Percentiles rank a stretch among this genome's conserved stretches.
phyloP scores from a whole-genome alignment of 2,888 invertebrate species.

The Pollenia griseotomentosa region DNA sequence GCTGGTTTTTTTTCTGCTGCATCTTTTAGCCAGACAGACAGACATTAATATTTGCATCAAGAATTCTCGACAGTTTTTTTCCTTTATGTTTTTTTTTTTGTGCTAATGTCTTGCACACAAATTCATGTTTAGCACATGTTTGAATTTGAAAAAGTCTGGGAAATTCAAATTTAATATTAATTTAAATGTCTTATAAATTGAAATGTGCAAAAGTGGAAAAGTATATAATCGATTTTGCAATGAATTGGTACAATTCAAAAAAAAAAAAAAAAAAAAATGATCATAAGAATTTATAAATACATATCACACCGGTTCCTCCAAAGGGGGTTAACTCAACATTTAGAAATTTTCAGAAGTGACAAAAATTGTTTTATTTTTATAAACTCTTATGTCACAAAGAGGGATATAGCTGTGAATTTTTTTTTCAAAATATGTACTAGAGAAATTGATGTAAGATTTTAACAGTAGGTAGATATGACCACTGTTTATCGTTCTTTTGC shows the following conservation, averaged over 20 bases:
- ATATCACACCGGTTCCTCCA: neutral
- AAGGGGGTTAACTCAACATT: too few species aligned
- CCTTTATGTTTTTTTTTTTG: conserved; percentile 21
- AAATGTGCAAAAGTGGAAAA: neutral
- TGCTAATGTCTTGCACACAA: conserved; percentile 15
- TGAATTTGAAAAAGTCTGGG: conserved; percentile 66
- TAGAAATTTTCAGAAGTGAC: too few species aligned
- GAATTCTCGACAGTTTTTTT: conserved; percentile 38
- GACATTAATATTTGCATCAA: conserved; percentile 49
- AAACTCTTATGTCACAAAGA: too few species aligned
- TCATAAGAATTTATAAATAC: neutral
- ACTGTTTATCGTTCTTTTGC: too few species aligned
- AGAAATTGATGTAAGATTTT: too few species aligned
- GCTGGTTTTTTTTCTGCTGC: neutral
- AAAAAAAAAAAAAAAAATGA: neutral
- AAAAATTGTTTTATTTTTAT: too few species aligned
- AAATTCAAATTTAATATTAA: conserved; percentile 28
- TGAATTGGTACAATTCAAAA: conserved; percentile 33
- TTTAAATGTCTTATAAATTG: conserved; percentile 3
- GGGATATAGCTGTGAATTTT: too few species aligned
- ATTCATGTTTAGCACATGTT: conserved; percentile 71
- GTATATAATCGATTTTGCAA: conserved; percentile 34
- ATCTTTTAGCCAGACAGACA: conserved; percentile 39
- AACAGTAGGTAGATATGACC: too few species aligned
- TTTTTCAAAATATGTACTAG: too few species aligned